A percentile compares a stretch with the other conserved stretches of the same genome.
Conservation (phyloP, 2,797 vertebrate species). For the Ataeniobius toweri region DNA sequence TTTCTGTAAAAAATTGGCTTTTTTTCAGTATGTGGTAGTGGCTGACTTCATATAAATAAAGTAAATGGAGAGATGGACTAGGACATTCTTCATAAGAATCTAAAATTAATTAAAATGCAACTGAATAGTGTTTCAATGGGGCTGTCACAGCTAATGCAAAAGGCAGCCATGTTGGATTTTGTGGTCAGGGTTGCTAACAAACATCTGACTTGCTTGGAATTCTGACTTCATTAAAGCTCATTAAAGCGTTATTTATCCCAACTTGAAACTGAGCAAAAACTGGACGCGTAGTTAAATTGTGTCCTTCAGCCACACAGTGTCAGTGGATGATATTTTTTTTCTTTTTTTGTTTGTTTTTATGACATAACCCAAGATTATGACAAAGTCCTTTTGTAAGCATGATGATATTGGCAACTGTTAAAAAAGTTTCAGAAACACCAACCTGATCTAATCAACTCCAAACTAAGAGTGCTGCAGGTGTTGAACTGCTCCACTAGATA, state of each 20-base stretch:
- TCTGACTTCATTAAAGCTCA: not conserved
- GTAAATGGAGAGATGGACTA: too few species aligned
- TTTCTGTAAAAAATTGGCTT: too few species aligned
- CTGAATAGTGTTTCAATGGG: not conserved
- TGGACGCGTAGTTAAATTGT: not conserved
- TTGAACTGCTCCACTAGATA: conserved; percentile 73
- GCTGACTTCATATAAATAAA: too few species aligned
- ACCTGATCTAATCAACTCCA: conserved; percentile 21
- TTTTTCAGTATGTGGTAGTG: too few species aligned
- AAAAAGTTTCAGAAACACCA: not conserved
- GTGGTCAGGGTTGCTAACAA: too few species aligned
- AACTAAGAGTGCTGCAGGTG: conserved; percentile 58
- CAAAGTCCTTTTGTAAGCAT: not conserved
- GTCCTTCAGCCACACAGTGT: not conserved
- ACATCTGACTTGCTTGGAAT: not conserved
- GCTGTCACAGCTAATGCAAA: not conserved
- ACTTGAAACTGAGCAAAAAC: not conserved
- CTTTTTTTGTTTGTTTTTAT: not conserved
- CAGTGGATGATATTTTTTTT: conserved; percentile 3
- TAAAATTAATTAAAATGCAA: too few species aligned
- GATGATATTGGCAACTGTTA: not conserved
- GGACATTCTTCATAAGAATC: too few species aligned
- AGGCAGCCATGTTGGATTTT: not conserved
- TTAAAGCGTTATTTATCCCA: too few species aligned
- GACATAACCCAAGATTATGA: not conserved